A percentile compares a stretch with the other conserved stretches of the same genome.
Conservation (phyloP, 2,888 invertebrate species). For the Dichetophora obliterata region DNA sequence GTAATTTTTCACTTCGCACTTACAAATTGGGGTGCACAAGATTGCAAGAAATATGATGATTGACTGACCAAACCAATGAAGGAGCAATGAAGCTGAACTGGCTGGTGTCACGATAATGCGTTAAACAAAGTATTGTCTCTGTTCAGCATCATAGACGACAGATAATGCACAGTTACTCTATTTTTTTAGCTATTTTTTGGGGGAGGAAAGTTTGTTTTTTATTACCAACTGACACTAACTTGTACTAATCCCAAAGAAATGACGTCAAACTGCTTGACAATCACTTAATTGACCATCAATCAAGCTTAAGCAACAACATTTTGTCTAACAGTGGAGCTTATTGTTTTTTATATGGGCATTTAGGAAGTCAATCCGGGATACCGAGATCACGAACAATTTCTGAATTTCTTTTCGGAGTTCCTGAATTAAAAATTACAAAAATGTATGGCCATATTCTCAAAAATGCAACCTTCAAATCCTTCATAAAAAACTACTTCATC, state of each 20-base stretch:
- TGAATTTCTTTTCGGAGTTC: too few relatives aligned
- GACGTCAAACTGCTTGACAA: slow-evolving; percentile 49
- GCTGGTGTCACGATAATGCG: background rate
- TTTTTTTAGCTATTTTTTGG: background rate
- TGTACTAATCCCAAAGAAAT: background rate
- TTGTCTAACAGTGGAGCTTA: slow-evolving; percentile 3
- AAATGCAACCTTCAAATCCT: too few relatives aligned
- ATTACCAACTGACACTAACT: background rate
- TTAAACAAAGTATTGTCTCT: background rate
- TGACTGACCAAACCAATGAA: background rate
- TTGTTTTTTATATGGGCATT: background rate
- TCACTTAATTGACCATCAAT: slow-evolving; percentile 58
- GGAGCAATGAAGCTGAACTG: background rate
- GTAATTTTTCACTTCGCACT: slow-evolving; percentile 17
- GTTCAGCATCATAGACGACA: background rate
- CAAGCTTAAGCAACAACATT: slow-evolving; percentile 44
- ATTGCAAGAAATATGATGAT: background rate
- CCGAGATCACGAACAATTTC: too few relatives aligned
- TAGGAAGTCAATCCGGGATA: too few relatives aligned
- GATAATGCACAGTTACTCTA: background rate
- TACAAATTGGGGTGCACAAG: background rate
- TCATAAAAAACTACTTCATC: too few relatives aligned
- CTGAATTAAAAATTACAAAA: too few relatives aligned
- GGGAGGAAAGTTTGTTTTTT: slow-evolving; percentile 20
- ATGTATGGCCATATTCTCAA: too few relatives aligned